phyloP scores from a whole-genome alignment of 2,113 vertebrate genomes.

The Microcebus murinus region DNA sequence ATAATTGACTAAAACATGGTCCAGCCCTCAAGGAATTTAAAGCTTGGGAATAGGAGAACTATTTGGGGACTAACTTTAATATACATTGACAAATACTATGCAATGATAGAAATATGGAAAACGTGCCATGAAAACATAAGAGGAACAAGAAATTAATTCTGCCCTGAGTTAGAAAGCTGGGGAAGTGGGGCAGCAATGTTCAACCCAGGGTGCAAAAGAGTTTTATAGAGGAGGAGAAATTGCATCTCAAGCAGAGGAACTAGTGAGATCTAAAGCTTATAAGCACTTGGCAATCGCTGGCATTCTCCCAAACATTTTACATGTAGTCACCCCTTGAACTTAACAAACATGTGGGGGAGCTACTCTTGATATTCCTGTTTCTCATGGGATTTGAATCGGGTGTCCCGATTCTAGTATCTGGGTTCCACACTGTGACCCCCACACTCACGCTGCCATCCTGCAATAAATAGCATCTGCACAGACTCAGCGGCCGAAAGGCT shows the following conservation, averaged over 20 bases:
- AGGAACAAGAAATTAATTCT: conserved; percentile 12
- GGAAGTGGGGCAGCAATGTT: neutral
- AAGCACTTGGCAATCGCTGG: neutral
- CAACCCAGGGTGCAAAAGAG: neutral
- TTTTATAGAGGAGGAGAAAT: conserved; percentile 4
- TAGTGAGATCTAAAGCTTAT: neutral
- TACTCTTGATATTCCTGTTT: neutral
- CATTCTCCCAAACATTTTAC: neutral
- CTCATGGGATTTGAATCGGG: neutral
- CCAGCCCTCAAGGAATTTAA: neutral
- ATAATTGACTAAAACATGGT: neutral
- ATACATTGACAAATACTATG: neutral
- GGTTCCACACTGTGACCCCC: neutral
- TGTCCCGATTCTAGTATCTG: neutral
- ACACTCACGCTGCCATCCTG: fast-evolving
- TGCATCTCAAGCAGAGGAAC: neutral
- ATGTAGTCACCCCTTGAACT: neutral
- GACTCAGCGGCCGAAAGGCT: neutral
- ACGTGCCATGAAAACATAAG: neutral
- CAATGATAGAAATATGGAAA: conserved; percentile 32
- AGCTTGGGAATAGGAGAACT: neutral
- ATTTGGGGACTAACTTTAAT: conserved; percentile 6
- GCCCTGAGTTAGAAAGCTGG: neutral
- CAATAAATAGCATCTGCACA: neutral
- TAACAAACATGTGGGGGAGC: neutral